Evolutionary conservation across 2,113 vertebrate species (phyloP), one percentile per base, ranked within the genome.

Genomic region (Crotophaga sulcirostris): DNA sequence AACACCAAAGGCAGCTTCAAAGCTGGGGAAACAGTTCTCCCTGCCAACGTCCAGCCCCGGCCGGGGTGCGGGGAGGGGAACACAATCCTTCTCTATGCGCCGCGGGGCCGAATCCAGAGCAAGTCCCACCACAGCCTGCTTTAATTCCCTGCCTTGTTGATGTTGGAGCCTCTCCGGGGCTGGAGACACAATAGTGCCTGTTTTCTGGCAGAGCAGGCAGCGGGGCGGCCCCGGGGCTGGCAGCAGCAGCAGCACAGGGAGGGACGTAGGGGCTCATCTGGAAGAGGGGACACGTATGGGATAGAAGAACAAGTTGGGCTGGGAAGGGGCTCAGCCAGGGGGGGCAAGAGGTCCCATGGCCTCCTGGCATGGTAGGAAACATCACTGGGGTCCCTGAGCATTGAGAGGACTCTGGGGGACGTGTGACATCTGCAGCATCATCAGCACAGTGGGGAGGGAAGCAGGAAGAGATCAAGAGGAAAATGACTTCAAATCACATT

Each of bases 201-300:
- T 96, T 84, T 69, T 47, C 82, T 56, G 66, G 82, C 91, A 88
- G 80, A 85, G 84, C 58, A 51, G 84, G 51, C 59, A 94, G 64
- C 0, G 0, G 24, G 69, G 55, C 1, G 5, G 78, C 78, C 68
- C 72, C 3, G 3, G 55, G 58, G 68, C 62, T 44, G 55, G 62
- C 26, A 56, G 72, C 0, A 0, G 72, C 0, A 0, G 49, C 2
- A 1, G 26, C 21, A 4, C 2, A 2, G 38, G 51, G 42, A 55
- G 17, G 58, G 29, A 79, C 16, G 4, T 0, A 14, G 40, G 60
- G 33, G 25, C 23, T 94, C 90, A 33, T 59, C 49, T 2, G 1
- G 0, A 2, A 33, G 77, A 52, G 29, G 69, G 38, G n/a, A 86
- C 19, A 58, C 5, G 6, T 4, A 7, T 1, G 2, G 7, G 80